Conservation (phyloP, 2,888 invertebrate species). For the Andricus curvator region DNA sequence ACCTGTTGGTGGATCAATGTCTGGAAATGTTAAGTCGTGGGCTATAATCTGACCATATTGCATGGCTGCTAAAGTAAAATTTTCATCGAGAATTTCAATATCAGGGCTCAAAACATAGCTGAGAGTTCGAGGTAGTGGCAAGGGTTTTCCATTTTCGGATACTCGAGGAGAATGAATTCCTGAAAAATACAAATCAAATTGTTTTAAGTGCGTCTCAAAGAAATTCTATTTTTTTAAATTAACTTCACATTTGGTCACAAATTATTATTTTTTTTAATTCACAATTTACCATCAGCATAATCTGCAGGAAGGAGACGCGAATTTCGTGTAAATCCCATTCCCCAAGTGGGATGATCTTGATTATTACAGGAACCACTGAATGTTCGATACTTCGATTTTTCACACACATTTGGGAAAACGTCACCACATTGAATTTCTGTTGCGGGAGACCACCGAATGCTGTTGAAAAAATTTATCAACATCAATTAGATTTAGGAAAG, state of each 20-base stretch:
- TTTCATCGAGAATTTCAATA: slow-evolving; percentile 84
- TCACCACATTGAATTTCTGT: slow-evolving; percentile 56
- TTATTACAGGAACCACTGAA: slow-evolving; percentile 98
- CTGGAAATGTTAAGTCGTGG: slow-evolving; percentile 88
- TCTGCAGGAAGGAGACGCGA: slow-evolving; percentile 83
- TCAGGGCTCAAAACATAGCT: slow-evolving; percentile 87
- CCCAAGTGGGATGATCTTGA: slow-evolving; percentile 88
- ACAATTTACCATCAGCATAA: slow-evolving; percentile 84
- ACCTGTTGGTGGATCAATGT: slow-evolving; percentile 74
- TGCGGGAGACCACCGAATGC: background rate
- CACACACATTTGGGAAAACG: slow-evolving; percentile 68
- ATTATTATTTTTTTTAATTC: background rate
- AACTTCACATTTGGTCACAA: background rate
- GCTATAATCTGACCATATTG: slow-evolving; percentile 90
- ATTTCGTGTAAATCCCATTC: slow-evolving; percentile 87
- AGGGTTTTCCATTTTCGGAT: slow-evolving; percentile 82
- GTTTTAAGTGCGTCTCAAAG: no score
- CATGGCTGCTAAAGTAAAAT: slow-evolving; percentile 87
- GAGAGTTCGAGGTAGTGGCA: slow-evolving; percentile 87
- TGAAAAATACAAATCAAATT: slow-evolving; percentile 67
- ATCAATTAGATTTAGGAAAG: no score
- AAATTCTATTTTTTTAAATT: no score
- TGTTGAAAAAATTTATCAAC: no score
- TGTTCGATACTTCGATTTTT: slow-evolving; percentile 85
- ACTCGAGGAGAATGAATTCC: slow-evolving; percentile 84